These are phyloP conservation scores for Pseudomyrmex dendroicus DNA, from an alignment of 1,140 invertebrate species.

Conservation along the genomic window DNA sequence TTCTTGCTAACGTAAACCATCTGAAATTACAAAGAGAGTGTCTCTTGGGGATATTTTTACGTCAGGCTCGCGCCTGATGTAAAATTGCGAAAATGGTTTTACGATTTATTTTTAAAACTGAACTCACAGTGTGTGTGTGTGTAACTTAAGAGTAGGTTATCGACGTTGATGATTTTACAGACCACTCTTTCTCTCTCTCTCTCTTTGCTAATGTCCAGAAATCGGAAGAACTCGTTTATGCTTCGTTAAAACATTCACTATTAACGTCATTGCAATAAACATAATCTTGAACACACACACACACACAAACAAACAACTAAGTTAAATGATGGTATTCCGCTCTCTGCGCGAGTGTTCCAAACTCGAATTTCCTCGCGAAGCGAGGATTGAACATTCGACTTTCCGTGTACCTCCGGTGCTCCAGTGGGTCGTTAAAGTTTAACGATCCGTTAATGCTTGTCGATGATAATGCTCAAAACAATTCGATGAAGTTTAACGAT, in stretches of 20 bases:
- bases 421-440: slow-evolving; percentile 44
- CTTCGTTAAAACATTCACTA: not conserved
- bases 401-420: not conserved
- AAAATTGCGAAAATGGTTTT: too few species aligned
- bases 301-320: slow-evolving; percentile 7
- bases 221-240: not conserved
- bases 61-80: too few species aligned
- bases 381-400: slow-evolving; percentile 51
- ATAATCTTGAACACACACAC: slow-evolving; percentile 1
- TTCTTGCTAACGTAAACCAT: slow-evolving; percentile 26
- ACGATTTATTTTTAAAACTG: too few species aligned
- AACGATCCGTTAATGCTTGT: slow-evolving; percentile 56
- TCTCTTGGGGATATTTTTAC: not conserved
- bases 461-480: slow-evolving; percentile 41
- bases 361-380: slow-evolving; percentile 29
- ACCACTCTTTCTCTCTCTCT: too few species aligned
- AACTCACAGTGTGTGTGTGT: too few species aligned
- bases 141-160: too few species aligned
- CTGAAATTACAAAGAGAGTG: not conserved
- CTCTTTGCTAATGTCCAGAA: not conserved
- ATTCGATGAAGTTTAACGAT: slow-evolving; percentile 45
- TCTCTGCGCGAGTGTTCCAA: slow-evolving; percentile 16
- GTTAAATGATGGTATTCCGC: slow-evolving; percentile 32
- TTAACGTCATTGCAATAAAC: slow-evolving; percentile 13
- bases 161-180: not conserved